Conservation (phyloP, 2,888 invertebrate genomes). For the Galerucella pusilla region DNA sequence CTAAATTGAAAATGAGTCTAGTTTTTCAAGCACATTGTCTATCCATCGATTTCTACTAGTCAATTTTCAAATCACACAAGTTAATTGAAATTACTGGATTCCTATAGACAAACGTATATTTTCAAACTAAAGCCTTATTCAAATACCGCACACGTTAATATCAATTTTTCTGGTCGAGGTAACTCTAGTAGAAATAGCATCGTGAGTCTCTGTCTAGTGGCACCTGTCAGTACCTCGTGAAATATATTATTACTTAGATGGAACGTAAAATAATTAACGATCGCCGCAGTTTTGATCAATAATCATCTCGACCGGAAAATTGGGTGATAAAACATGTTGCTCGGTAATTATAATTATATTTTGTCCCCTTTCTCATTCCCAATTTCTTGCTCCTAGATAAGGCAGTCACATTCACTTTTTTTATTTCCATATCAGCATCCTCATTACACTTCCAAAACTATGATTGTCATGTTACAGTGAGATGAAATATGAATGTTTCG, state of each 20-base stretch:
- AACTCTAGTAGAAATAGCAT: background rate
- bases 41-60: no score
- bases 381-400: no score
- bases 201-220: slow-evolving; percentile 13
- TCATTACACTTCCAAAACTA: no score
- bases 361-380: background rate
- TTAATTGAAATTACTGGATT: no score
- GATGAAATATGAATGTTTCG: no score
- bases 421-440: no score
- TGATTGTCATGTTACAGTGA: no score
- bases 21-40: no score
- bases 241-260: slow-evolving; percentile 27
- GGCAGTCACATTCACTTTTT: no score
- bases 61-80: no score
- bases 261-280: slow-evolving; percentile 32
- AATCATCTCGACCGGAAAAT: slow-evolving; percentile 31
- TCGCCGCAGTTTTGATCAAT: slow-evolving; percentile 30
- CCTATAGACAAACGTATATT: background rate
- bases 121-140: background rate
- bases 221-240: slow-evolving; percentile 34
- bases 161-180: background rate
- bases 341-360: slow-evolving; percentile 24
- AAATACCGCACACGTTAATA: background rate
- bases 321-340: slow-evolving; percentile 30
- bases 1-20: no score